A percentile compares a stretch with the other conserved stretches of the same genome.
Conservation (phyloP, 2,113 vertebrate species). For the Hydropotes inermis region DNA sequence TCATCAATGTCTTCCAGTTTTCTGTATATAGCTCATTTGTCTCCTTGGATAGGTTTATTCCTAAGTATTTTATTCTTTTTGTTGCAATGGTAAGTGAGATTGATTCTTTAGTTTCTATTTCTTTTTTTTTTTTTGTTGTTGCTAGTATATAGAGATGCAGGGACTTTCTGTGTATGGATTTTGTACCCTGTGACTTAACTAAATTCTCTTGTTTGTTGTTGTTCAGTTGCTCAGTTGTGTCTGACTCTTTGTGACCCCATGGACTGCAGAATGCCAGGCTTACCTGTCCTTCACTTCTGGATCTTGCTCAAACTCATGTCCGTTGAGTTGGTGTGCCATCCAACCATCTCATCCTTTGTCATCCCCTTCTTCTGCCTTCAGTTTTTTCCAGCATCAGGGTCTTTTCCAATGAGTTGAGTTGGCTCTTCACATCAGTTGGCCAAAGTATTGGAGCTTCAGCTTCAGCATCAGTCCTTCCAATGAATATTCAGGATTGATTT, state of each 20-base stretch:
- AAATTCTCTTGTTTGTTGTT: not conserved
- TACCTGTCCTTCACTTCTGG: not conserved
- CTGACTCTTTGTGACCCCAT: not conserved
- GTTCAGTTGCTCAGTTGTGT: not conserved
- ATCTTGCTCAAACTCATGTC: not conserved
- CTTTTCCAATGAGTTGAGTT: not conserved
- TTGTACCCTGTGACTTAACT: not conserved
- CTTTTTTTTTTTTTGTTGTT: not conserved
- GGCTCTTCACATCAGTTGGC: not conserved
- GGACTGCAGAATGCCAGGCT: not conserved
- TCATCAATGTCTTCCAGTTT: not conserved
- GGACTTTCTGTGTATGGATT: not conserved
- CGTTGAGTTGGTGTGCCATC: not conserved
- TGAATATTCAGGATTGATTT: not conserved
- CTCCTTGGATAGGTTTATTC: not conserved
- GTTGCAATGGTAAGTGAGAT: not conserved
- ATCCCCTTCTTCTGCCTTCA: not conserved
- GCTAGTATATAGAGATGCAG: not conserved
- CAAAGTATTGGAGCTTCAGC: no score
- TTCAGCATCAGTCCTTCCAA: not conserved
- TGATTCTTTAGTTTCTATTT: not conserved
- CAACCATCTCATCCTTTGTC: not conserved
- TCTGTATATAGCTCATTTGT: not conserved
- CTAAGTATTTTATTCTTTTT: not conserved
- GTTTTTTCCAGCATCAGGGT: not conserved